These are phyloP conservation scores for Spodoptera littoralis DNA, from an alignment of 2,888 invertebrate species.

Conservation along the genomic window DNA sequence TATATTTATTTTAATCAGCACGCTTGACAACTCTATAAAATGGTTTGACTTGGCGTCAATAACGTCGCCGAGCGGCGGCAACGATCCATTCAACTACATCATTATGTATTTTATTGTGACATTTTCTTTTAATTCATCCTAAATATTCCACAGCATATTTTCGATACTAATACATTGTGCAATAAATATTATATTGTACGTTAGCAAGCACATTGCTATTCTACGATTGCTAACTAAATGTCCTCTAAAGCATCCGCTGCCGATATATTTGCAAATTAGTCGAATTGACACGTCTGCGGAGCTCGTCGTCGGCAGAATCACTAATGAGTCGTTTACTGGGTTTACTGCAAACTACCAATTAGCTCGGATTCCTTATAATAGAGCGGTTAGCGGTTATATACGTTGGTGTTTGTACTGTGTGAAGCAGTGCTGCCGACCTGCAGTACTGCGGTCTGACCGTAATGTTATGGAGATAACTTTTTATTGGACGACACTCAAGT, in stretches of 20 bases:
- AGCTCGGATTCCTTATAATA: conserved; percentile 40
- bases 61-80: conserved; percentile 15
- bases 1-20: conserved; percentile 1
- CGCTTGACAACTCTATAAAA: conserved; percentile 11
- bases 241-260: conserved; percentile 61
- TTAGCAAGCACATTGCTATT: conserved; percentile 43
- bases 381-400: conserved; percentile 14
- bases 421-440: conserved; percentile 11
- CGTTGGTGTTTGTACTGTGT: conserved; percentile 20
- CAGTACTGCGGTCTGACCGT: neutral
- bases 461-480: conserved; percentile 31
- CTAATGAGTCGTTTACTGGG: conserved; percentile 36
- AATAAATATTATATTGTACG: conserved; percentile 19
- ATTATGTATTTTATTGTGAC: conserved; percentile 19
- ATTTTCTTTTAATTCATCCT: conserved; percentile 15
- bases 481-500: conserved; percentile 20
- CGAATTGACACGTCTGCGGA: conserved; percentile 47
- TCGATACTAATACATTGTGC: conserved; percentile 21
- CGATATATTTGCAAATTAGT: conserved; percentile 71
- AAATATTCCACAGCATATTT: neutral
- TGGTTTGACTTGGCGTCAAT: conserved; percentile 7
- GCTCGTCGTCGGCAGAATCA: conserved; percentile 38
- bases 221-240: conserved; percentile 22
- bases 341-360: conserved; percentile 50
- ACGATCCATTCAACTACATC: conserved; percentile 1